These are phyloP conservation scores for Neoitamus cyanurus DNA, from an alignment of 2,888 invertebrate genomes.

Conservation along the genomic window DNA sequence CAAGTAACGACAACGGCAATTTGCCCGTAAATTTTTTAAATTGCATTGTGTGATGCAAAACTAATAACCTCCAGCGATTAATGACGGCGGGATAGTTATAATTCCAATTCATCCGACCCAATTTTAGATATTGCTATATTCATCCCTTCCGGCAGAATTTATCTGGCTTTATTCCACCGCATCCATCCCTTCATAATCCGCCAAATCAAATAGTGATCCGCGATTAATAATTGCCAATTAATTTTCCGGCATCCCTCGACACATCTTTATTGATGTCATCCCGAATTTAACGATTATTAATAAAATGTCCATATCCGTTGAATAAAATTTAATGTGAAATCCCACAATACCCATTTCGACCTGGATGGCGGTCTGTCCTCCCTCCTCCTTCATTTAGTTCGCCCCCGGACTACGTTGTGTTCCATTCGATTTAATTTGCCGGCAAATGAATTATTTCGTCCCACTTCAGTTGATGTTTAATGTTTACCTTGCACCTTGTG, in stretches of 20 bases:
- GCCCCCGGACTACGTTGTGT: neutral
- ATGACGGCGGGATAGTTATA: neutral
- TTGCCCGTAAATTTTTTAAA: neutral
- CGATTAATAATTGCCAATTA: constrained; percentile 1
- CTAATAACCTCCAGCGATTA: neutral
- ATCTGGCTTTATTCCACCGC: neutral
- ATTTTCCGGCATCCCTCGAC: neutral
- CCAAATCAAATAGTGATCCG: neutral
- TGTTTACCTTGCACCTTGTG: neutral
- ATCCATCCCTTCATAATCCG: neutral
- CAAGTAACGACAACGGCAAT: neutral
- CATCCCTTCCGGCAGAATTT: neutral
- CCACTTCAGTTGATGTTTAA: neutral
- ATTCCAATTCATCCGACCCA: neutral
- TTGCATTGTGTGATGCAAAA: neutral
- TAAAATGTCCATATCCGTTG: neutral
- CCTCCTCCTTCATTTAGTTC: neutral
- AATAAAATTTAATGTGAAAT: neutral
- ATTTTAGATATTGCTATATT: neutral
- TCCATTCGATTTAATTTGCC: constrained; percentile 1
- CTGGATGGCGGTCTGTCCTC: no score
- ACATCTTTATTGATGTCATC: neutral
- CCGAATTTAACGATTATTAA: neutral
- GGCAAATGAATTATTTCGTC: neutral
- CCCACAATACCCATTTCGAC: no score